phyloP scores from a whole-genome alignment of 2,113 vertebrate species.

The Mormyrus iriodes region DNA sequence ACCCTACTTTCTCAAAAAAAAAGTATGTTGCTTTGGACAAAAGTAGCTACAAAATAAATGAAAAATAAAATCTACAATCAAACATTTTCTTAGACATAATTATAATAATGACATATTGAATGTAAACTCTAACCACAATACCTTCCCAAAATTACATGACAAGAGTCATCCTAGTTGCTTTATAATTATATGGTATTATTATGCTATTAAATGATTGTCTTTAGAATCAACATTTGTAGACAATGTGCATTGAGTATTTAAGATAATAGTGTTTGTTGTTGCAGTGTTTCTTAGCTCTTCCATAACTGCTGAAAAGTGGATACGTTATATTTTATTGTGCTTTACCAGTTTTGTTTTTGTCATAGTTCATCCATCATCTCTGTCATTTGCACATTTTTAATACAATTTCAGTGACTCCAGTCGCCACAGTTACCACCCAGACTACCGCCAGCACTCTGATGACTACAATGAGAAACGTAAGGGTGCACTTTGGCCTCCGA shows the following conservation, averaged over 20 bases:
- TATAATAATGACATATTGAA: neutral
- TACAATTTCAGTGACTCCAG: slow-evolving; percentile 2
- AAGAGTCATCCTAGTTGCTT: neutral
- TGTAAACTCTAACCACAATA: neutral
- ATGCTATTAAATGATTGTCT: neutral
- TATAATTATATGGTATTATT: neutral
- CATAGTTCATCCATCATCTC: neutral
- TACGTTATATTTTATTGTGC: neutral
- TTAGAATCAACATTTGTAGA: neutral
- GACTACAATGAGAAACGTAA: slow-evolving; percentile 46
- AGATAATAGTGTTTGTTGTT: neutral
- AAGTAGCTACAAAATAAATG: neutral
- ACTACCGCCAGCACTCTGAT: neutral
- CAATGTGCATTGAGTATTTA: neutral
- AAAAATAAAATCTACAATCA: neutral
- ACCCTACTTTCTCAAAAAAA: neutral
- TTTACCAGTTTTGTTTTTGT: neutral
- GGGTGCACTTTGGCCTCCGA: neutral
- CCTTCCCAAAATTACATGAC: neutral
- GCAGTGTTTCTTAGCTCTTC: neutral
- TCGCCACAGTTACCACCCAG: slow-evolving; percentile 19
- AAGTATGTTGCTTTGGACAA: neutral
- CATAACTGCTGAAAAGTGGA: neutral
- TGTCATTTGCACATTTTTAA: neutral
- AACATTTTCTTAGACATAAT: neutral